These are phyloP conservation scores for Brenthis hecate DNA, from an alignment of 2,888 invertebrate species.

Conservation along the genomic window DNA sequence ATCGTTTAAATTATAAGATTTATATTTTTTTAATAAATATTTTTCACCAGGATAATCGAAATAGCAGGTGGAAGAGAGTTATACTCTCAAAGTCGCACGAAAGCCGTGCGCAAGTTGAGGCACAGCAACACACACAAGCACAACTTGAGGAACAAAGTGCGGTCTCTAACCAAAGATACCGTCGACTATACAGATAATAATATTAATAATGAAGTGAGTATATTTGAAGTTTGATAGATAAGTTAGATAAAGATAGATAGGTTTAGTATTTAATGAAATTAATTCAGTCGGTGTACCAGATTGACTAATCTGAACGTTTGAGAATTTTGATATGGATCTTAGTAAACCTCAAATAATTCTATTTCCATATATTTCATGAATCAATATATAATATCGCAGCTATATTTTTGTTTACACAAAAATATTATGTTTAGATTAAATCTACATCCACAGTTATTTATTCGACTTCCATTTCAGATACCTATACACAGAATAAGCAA, in stretches of 20 bases:
- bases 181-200: conserved; percentile 69
- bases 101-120: conserved; percentile 88
- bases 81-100: conserved; percentile 91
- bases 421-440: not conserved
- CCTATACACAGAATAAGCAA: conserved; percentile 73
- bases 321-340: too few species aligned
- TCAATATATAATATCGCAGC: too few species aligned
- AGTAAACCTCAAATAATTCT: too few species aligned
- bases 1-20: too few species aligned
- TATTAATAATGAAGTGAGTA: conserved; percentile 66
- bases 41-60: conserved; percentile 72
- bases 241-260: not conserved
- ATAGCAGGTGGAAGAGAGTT: conserved; percentile 93
- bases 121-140: conserved; percentile 79
- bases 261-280: too few species aligned
- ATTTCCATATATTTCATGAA: too few species aligned
- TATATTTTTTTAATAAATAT: conserved; percentile 5
- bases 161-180: conserved; percentile 66
- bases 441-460: not conserved
- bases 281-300: too few species aligned
- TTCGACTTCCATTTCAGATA: conserved; percentile 57
- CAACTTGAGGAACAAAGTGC: conserved; percentile 74
- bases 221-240: not conserved
- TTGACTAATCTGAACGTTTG: too few species aligned
- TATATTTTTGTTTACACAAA: not conserved